phyloP scores from a whole-genome alignment of 2,888 invertebrate genomes.

The Argyresthia albistria region DNA sequence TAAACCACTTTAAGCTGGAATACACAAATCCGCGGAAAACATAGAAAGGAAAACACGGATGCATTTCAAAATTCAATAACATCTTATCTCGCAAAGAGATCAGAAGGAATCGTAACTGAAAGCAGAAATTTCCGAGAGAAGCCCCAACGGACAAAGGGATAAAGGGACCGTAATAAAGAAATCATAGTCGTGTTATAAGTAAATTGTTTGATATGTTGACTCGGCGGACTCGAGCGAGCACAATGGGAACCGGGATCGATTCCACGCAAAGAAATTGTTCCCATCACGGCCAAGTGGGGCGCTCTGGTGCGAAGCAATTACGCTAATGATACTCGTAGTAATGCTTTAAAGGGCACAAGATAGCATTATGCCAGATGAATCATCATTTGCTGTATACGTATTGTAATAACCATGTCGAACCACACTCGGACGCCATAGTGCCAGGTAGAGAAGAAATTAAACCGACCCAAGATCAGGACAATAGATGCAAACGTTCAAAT shows the following conservation, averaged over 20 bases:
- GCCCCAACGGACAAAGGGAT: constrained; percentile 40
- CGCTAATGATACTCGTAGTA: constrained; percentile 32
- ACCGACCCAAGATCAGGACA: constrained; percentile 22
- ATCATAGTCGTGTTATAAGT: constrained; percentile 50
- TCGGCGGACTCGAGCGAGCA: constrained; percentile 17
- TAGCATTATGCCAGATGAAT: constrained; percentile 24
- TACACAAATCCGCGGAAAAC: constrained; percentile 34
- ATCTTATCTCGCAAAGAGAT: constrained; percentile 38
- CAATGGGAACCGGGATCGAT: constrained; percentile 24
- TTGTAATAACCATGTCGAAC: constrained; percentile 12
- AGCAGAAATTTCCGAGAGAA: constrained; percentile 33
- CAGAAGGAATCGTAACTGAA: constrained; percentile 27
- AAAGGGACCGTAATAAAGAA: constrained; percentile 51
- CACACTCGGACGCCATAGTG: background rate
- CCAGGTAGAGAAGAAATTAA: constrained; percentile 16
- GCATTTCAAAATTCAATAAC: constrained; percentile 59
- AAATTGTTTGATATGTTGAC: constrained; percentile 54
- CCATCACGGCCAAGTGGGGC: constrained; percentile 19
- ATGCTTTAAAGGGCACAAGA: constrained; percentile 30
- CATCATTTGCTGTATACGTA: constrained; percentile 18
- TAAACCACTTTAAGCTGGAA: constrained; percentile 38
- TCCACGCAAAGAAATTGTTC: constrained; percentile 27
- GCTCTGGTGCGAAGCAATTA: constrained; percentile 35
- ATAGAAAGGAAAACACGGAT: constrained; percentile 45
- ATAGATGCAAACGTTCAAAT: constrained; percentile 26